Evolutionary conservation across 53 echinoderm and acorn worm genomes (phyloP), one percentile per base, ranked within the genome.

Genomic region (Holothuria scabra): DNA sequence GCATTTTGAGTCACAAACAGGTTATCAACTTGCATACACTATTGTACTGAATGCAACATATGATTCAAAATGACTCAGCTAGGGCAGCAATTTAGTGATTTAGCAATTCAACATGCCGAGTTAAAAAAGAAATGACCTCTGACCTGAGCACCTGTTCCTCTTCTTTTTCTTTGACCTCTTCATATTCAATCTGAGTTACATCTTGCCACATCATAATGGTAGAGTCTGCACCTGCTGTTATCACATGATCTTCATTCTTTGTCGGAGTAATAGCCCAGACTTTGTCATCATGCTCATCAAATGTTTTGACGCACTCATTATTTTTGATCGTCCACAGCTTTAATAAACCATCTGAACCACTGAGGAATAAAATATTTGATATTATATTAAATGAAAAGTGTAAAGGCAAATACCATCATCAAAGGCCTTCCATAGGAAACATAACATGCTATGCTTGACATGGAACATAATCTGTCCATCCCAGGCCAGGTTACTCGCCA

Each of bases 251-350:
- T 71, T 94, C 92, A 13, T 74, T 67, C 84, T 72, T 85, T 46
- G 76, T 90, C 38, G 70, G 85, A 20, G 89, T 86, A 6, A 97
- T 61, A 31, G 94, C 90, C 97, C 97, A 97, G 56, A 94, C 87
- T 72, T 97, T 97, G 66, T 94, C 89, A 37, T 67, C 86, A 79
- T 97, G 97, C 58, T 94, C 94, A 79, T 97, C 97, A 26, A 93
- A 87, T 16, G 97, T 97, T 44, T 87, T 88, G 57, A 89, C 70
- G 68, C 97, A 97, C 61, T 97, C 97, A 32, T 92, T 97, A 66
- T 84, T 89, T 88, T 97, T 97, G 88, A 97, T 97, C 12, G 97
- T 95, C 97, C 97, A 97, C 8, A 97, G 92, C 74, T 97, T 97
- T 14, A 97, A 85, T 35, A 97, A 56, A 12, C 97, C 97, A 76